These are phyloP conservation scores for Ephialtes manifestator DNA, from an alignment of 2,888 invertebrate species.

Conservation along the genomic window DNA sequence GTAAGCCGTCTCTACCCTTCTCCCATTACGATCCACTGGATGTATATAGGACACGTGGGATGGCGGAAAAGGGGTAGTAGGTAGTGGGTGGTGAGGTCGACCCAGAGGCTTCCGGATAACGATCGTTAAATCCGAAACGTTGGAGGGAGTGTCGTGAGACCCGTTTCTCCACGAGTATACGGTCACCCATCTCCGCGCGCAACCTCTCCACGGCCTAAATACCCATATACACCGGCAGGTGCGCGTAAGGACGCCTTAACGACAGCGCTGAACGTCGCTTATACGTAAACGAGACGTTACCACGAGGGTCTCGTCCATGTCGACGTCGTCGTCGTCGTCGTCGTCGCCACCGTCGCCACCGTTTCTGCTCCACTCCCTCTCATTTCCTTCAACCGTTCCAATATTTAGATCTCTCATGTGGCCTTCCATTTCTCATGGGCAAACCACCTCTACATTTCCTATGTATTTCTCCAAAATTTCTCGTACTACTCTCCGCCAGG, in stretches of 20 bases:
- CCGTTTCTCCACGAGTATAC: conserved; percentile 13
- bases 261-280: conserved; percentile 68
- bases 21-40: conserved; percentile 4
- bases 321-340: conserved; percentile 24
- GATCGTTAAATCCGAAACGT: conserved; percentile 69
- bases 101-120: conserved; percentile 63
- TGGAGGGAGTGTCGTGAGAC: conserved; percentile 34
- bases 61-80: not conserved
- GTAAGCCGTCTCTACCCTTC: not conserved
- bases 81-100: conserved; percentile 41
- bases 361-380: conserved; percentile 23
- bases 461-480: not conserved
- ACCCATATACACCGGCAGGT: conserved; percentile 63
- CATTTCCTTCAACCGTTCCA: conserved; percentile 5
- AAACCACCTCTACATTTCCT: conserved; percentile 9
- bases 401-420: conserved; percentile 14
- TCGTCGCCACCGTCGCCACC: not conserved
- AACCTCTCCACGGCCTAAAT: conserved; percentile 57
- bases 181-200: conserved; percentile 47
- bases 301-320: conserved; percentile 47
- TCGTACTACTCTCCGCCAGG: not conserved
- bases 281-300: conserved; percentile 74
- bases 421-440: conserved; percentile 1
- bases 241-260: conserved; percentile 64
- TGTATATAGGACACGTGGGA: not conserved